A percentile compares a stretch with the other conserved stretches of the same genome.
Evolutionary conservation across 2,797 vertebrate species (phyloP).

Genomic region (Cynopterus sphinx): DNA sequence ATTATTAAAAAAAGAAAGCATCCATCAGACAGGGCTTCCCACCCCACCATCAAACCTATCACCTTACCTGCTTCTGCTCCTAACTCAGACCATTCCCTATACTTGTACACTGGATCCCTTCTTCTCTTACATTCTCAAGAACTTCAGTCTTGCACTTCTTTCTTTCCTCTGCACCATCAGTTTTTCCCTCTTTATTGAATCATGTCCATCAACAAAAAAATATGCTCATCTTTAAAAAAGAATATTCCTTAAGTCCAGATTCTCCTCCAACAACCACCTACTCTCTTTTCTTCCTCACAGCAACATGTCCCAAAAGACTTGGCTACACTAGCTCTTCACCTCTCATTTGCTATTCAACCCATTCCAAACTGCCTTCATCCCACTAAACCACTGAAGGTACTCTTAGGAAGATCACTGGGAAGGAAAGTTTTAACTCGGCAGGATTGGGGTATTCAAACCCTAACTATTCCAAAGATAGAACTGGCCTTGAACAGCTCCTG

Average conservation of each 20-base stretch:
- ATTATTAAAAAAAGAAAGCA: background rate
- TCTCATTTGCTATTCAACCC: background rate
- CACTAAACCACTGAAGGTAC: background rate
- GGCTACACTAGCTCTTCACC: background rate
- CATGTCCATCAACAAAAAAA: background rate
- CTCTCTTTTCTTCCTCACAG: background rate
- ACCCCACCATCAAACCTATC: background rate
- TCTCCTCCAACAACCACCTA: background rate
- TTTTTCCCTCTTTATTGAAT: background rate
- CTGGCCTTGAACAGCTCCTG: background rate
- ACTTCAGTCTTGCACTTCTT: background rate
- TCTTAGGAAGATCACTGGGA: background rate
- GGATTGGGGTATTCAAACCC: background rate
- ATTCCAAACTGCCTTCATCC: background rate
- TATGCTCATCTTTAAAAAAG: background rate
- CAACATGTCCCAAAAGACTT: background rate
- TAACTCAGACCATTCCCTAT: background rate
- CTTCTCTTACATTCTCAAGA: background rate
- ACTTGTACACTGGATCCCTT: background rate
- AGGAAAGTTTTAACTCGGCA: background rate
- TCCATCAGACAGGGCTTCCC: background rate
- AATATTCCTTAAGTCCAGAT: background rate
- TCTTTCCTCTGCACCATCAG: background rate
- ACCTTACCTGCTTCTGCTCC: background rate
- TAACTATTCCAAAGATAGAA: background rate